Conservation (phyloP, 2,888 invertebrate genomes). For the Sphinx pinastri region DNA sequence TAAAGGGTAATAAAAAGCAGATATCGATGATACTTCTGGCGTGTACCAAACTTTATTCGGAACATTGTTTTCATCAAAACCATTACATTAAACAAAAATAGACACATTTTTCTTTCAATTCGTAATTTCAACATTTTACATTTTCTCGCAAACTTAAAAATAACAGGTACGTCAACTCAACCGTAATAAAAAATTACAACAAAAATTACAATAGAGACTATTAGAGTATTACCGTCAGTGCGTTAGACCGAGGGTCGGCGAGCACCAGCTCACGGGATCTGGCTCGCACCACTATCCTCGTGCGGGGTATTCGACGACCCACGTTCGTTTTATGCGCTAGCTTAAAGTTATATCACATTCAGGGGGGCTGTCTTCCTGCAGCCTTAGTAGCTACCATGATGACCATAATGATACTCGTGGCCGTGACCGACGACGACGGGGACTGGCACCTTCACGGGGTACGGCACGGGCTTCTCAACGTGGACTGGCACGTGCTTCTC, state of each 20-base stretch:
- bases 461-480: constrained; percentile 85
- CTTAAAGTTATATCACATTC: constrained; percentile 84
- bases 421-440: constrained; percentile 80
- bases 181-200: constrained; percentile 68
- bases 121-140: constrained; percentile 19
- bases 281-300: constrained; percentile 61
- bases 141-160: constrained; percentile 54
- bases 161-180: constrained; percentile 84
- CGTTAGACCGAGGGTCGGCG: constrained; percentile 60
- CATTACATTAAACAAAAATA: constrained; percentile 23
- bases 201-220: constrained; percentile 67
- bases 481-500: constrained; percentile 87
- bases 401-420: constrained; percentile 63
- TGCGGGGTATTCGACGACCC: constrained; percentile 59
- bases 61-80: constrained; percentile 19
- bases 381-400: constrained; percentile 82
- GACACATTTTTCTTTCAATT: constrained; percentile 34
- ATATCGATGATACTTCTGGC: constrained; percentile 26
- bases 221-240: constrained; percentile 74
- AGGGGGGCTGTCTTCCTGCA: constrained; percentile 79
- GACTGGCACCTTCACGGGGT: constrained; percentile 86
- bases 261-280: constrained; percentile 50
- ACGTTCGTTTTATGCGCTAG: constrained; percentile 72
- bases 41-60: constrained; percentile 27
- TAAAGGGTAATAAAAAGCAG: constrained; percentile 1